Evolutionary conservation across 2,797 vertebrate species (phyloP).

Genomic region (Tapera naevia): DNA sequence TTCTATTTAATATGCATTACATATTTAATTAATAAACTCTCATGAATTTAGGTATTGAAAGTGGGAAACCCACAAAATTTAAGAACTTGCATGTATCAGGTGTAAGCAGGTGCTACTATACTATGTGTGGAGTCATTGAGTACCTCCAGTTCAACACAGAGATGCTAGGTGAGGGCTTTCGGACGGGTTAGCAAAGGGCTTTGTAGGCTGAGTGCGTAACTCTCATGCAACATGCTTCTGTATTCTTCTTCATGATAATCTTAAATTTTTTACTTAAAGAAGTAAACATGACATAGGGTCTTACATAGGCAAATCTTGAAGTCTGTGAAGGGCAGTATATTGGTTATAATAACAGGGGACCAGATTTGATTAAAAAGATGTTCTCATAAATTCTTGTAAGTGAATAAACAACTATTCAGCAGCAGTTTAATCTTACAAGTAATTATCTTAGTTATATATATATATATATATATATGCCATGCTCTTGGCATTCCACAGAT

Average conservation of each 20-base stretch:
- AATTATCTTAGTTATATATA: neutral
- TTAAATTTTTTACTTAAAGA: neutral
- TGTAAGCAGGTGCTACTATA: neutral
- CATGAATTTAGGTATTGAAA: neutral
- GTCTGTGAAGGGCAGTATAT: neutral
- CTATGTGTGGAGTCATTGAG: neutral
- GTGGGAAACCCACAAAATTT: neutral
- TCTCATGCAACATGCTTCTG: neutral
- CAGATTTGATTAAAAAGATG: neutral
- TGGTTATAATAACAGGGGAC: neutral
- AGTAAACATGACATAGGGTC: neutral
- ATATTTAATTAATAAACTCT: neutral
- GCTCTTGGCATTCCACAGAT: neutral
- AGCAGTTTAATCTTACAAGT: neutral
- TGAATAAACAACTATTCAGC: neutral
- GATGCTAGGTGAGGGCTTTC: neutral
- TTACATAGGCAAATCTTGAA: neutral
- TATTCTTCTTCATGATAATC: neutral
- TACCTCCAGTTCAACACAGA: neutral
- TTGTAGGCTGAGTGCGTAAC: neutral
- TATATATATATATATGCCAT: too few species aligned
- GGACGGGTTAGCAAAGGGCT: rapidly evolving
- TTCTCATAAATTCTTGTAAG: neutral
- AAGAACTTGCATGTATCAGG: neutral
- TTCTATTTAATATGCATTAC: neutral